Conservation (phyloP, 2,113 vertebrate genomes). For the Terrapene triunguis region DNA sequence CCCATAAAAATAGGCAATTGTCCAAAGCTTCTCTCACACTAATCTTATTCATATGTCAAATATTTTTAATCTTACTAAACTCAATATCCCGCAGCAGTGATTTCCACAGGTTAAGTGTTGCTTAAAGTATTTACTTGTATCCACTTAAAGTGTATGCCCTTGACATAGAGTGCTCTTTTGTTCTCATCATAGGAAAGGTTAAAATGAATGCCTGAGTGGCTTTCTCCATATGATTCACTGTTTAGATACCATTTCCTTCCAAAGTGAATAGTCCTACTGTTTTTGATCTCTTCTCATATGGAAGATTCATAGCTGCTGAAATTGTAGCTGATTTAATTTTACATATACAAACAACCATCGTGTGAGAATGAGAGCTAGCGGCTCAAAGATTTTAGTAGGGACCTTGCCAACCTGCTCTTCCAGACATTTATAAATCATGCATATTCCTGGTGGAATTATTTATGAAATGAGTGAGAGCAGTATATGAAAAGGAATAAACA, state of each 20-base stretch:
- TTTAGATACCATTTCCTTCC: constrained; percentile 16
- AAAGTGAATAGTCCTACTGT: background rate
- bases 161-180: background rate
- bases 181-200: background rate
- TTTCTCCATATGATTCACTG: background rate
- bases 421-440: constrained; percentile 65
- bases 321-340: constrained; percentile 56
- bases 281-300: constrained; percentile 22
- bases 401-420: constrained; percentile 33
- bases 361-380: constrained; percentile 35
- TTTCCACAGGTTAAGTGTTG: constrained; percentile 3
- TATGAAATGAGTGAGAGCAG: constrained; percentile 61
- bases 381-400: background rate
- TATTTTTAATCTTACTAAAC: background rate
- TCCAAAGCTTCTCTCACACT: background rate
- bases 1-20: background rate
- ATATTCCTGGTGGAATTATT: constrained; percentile 60
- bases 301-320: constrained; percentile 59
- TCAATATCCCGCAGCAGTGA: background rate
- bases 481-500: constrained; percentile 51
- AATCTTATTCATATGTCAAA: constrained; percentile 23
- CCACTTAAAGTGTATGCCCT: background rate
- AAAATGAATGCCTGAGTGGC: background rate
- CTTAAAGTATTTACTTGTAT: background rate
- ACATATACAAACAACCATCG: constrained; percentile 36